phyloP scores from a whole-genome alignment of 1,140 invertebrate species.

The Ericerus pela region DNA sequence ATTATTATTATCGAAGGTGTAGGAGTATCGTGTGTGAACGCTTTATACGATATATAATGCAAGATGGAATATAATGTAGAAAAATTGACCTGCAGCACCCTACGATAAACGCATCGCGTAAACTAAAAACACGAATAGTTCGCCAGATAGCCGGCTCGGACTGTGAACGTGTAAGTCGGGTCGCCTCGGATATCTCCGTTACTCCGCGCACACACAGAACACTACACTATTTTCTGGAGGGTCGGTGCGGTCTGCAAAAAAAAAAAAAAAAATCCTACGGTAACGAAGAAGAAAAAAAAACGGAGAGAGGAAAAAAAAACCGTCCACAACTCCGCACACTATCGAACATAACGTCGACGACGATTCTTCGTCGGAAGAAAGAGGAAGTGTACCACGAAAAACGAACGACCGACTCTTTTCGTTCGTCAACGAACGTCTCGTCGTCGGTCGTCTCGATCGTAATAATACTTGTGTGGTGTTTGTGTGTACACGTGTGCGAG shows the following conservation, averaged over 20 bases:
- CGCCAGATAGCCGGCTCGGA: conserved; percentile 9
- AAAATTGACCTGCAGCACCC: conserved; percentile 6
- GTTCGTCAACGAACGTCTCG: no score
- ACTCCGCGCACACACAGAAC: conserved; percentile 5
- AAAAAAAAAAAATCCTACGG: no score
- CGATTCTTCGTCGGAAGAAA: not conserved
- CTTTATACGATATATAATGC: no score
- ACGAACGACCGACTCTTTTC: no score
- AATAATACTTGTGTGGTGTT: no score
- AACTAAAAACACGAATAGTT: conserved; percentile 11
- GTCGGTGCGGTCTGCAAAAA: conserved; percentile 4
- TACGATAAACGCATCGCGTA: conserved; percentile 3
- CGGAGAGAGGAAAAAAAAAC: no score
- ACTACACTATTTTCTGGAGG: conserved; percentile 4
- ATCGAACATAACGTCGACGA: not conserved
- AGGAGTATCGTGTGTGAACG: no score
- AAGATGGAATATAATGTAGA: not conserved
- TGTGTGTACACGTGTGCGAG: no score
- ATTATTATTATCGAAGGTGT: not conserved
- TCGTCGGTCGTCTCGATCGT: no score
- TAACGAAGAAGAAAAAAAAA: no score
- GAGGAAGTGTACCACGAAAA: not conserved
- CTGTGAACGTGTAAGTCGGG: conserved; percentile 6
- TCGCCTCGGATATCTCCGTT: conserved; percentile 8
- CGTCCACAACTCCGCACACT: no score